Base-by-base conservation (phyloP, 2,888 invertebrate genomes). In the Thalpophila matura region DNA sequence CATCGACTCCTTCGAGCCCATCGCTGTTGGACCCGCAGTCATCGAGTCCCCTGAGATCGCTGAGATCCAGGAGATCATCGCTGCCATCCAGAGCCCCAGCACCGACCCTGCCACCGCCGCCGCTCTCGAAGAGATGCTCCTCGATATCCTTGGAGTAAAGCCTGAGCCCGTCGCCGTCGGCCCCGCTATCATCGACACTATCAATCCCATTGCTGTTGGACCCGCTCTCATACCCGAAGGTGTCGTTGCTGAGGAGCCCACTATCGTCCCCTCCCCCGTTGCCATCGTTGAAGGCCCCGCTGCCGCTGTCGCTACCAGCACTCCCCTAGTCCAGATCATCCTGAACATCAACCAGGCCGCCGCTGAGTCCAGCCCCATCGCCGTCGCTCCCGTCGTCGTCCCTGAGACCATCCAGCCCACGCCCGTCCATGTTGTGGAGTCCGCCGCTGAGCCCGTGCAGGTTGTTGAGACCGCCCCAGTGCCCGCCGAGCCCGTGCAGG, bases 301-400 rank as follows among this genome's bases (percentile, higher is more conserved):
- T 37, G 66, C 70, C 4, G 69, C 66, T 18, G 62, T 68, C 4
- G 69, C 66, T 18, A 60, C 73, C 46, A 29, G 53, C 46, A 22
- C 75, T 69, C 74, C 80, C 55, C 77, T 82, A 24, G 77, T 81
- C 50, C 80, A 81, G 61, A 82, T 83, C 68, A 82, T 80, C 59
- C 53, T 82, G 57, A 83, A 81, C 74, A 67, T 82, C 50, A 72
- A 74, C 64, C 65, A 71, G 18, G 62, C 69, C 18, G 58, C 54
- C 7, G 42, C 33, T n/a, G 65, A 27, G 46, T 1, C 43, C 22
- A 47, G 29, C 67, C 68, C 31, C 37, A 63, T 66, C 16, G 31
- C 49, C 33, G 35, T 56, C 3, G 55, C 14, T 18, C 29, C 40
- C 26, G 31, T 31, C 24, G 20, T 49, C 24, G 22, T 14, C 7